These are phyloP conservation scores for Pseudochaenichthys georgianus DNA, from an alignment of 2,797 vertebrate genomes.

Conservation along the genomic window DNA sequence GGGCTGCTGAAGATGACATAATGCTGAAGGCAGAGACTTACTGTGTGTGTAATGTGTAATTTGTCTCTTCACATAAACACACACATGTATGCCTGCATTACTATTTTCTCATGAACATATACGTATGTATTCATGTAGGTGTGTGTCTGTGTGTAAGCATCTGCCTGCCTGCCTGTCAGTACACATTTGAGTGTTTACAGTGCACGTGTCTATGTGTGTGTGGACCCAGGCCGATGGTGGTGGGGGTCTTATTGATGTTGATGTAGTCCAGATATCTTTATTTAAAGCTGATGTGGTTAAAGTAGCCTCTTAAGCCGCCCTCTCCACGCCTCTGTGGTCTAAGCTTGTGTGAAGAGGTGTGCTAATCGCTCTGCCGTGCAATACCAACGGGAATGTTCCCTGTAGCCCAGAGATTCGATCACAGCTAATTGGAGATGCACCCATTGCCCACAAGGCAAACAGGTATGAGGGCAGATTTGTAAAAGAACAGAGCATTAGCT, in stretches of 20 bases:
- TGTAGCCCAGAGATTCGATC: conserved; percentile 67
- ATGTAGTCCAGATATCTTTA: conserved; percentile 81
- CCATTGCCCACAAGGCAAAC: conserved; percentile 45
- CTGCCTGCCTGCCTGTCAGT: conserved; percentile 49
- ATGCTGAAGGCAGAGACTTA: conserved; percentile 74
- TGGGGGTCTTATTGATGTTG: conserved; percentile 69
- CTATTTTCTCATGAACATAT: conserved; percentile 43
- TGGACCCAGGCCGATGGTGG: conserved; percentile 36
- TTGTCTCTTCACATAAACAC: conserved; percentile 52
- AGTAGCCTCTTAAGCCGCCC: conserved; percentile 78
- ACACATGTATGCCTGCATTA: conserved; percentile 6
- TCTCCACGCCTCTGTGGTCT: conserved; percentile 78
- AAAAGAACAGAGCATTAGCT: conserved; percentile 35
- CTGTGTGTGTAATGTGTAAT: conserved; percentile 59
- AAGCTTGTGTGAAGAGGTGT: conserved; percentile 79
- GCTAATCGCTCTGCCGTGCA: conserved; percentile 73
- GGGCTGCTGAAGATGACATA: conserved; percentile 79
- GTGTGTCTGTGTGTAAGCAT: conserved; percentile 46
- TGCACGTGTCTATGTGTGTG: conserved; percentile 42
- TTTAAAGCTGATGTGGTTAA: conserved; percentile 80
- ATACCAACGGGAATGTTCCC: conserved; percentile 43
- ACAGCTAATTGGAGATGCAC: conserved; percentile 68
- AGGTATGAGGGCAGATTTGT: conserved; percentile 61
- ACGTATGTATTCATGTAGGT: conserved; percentile 42
- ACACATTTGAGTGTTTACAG: conserved; percentile 46